phyloP scores from a whole-genome alignment of 2,888 invertebrate species.

The Tupiocoris notatus region DNA sequence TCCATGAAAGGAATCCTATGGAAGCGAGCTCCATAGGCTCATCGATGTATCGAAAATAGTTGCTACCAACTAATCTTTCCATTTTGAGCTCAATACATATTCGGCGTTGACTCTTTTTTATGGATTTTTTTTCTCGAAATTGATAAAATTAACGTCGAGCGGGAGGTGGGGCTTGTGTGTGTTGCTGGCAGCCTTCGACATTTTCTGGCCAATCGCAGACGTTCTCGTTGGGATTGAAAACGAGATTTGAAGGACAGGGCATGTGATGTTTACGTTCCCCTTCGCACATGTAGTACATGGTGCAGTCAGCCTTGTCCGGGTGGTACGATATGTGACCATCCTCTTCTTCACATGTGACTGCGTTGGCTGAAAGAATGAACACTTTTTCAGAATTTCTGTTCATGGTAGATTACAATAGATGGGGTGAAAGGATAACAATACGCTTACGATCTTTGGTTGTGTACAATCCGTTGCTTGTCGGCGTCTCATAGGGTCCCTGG shows the following conservation, averaged over 20 bases:
- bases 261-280: constrained; percentile 93
- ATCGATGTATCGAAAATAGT: not conserved
- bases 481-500: constrained; percentile 82
- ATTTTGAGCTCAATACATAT: not conserved
- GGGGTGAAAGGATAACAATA: too few relatives aligned
- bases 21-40: too few relatives aligned
- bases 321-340: constrained; percentile 95
- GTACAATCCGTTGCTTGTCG: constrained; percentile 68
- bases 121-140: too few relatives aligned
- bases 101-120: not conserved
- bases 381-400: not conserved
- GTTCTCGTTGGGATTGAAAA: constrained; percentile 88
- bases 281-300: constrained; percentile 95
- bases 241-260: constrained; percentile 90
- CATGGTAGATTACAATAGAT: too few relatives aligned
- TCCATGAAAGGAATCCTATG: too few relatives aligned
- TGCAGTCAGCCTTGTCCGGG: constrained; percentile 84
- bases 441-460: constrained; percentile 86
- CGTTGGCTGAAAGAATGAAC: constrained; percentile 73
- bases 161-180: constrained; percentile 65
- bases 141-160: constrained; percentile 28
- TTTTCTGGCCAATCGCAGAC: constrained; percentile 97
- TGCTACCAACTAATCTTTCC: not conserved
- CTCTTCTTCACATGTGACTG: constrained; percentile 86
- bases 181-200: constrained; percentile 79